Conservation (phyloP, 1,140 invertebrate genomes). For the Lethrus apterus region DNA sequence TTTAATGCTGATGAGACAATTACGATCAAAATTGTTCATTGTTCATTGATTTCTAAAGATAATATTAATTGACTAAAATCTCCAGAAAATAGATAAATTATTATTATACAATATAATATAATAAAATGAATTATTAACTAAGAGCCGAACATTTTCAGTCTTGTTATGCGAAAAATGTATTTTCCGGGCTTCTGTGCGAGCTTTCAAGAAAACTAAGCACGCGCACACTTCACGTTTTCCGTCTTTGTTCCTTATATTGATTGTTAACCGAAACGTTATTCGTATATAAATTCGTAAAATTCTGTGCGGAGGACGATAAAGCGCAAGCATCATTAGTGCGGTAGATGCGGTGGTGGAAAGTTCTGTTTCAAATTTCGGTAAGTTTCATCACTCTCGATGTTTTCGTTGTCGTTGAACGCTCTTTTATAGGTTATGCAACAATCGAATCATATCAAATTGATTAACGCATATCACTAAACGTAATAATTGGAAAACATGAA, state of each 20-base stretch:
- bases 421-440: too few species aligned
- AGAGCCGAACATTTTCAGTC: neutral
- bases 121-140: too few species aligned
- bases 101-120: too few species aligned
- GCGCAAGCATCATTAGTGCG: constrained; percentile 6
- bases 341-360: neutral
- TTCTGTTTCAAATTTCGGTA: neutral
- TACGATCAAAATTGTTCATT: too few species aligned
- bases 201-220: constrained; percentile 4
- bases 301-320: constrained; percentile 3
- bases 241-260: too few species aligned
- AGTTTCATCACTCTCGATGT: neutral
- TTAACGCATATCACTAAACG: neutral
- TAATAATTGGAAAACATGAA: neutral
- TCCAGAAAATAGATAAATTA: too few species aligned
- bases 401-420: too few species aligned
- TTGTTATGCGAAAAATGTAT: constrained; percentile 3
- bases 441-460: too few species aligned
- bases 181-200: constrained; percentile 11
- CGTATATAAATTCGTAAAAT: constrained; percentile 5
- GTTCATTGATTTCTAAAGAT: too few species aligned
- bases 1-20: too few species aligned
- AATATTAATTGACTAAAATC: too few species aligned
- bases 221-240: too few species aligned
- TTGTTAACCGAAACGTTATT: constrained; percentile 3